Evolutionary conservation across 2,888 invertebrate species (phyloP), one percentile per base, ranked within the genome.

Genomic region (Andrena minutula): DNA sequence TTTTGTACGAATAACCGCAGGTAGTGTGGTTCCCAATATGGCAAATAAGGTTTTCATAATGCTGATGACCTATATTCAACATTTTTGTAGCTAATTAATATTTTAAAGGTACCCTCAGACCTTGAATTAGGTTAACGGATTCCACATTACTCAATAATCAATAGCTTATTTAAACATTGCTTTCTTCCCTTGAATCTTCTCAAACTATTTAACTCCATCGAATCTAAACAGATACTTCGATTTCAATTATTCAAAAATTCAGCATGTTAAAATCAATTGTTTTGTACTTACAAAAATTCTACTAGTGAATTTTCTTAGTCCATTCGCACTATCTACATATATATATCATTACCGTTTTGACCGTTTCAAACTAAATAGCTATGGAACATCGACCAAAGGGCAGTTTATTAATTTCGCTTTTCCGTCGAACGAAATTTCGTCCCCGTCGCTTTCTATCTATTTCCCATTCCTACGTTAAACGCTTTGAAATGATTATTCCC

Each of bases 401-500:
- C 30, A 10, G 10, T 51, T 61, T 75, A 28, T 71, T 60, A 75
- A 71, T 75, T 61, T 41, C 28, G 1, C 3, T 12, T 5, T 23
- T 35, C 51, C 26, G 12, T 35, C 28, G 58, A n/a, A 32, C 10
- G n/a, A 20, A 41, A 58, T 56, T 41, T 58, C 6, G 12, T 23
- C 7, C n/a, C 12, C 16, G 0, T 53, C 8, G 12, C 30, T 2
- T 20, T 53, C 10, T 1, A 16, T 41, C 41, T 41, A 16, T 63
- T 16, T 73, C 56, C n/a, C 6, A 8, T 41, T 23, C 41, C 8
- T 5, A 32, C 58, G 20, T 74, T 49, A 28, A 41, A 12, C 63
- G 56, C 47, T 72, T 64, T 56, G n/a, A 58, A 58, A 65, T 73
- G 76, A 74, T 73, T 76, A 64, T 58, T 58, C 49, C 26, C 26